Evolutionary conservation across 2,113 vertebrate genomes (phyloP).

Genomic region (Dendrocopos noguchii): DNA sequence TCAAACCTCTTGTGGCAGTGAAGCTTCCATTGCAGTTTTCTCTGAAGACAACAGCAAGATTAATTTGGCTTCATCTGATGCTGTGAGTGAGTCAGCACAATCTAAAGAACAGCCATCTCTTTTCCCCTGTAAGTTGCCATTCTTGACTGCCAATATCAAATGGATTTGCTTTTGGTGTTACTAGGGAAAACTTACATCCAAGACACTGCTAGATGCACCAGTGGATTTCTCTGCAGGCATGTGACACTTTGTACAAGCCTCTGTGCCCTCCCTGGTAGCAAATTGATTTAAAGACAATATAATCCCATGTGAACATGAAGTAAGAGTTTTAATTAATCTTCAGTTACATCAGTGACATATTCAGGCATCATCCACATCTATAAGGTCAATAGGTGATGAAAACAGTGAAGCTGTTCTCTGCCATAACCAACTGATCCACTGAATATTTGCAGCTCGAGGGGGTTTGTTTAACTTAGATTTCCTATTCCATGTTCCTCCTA

Average conservation of each 20-base stretch:
- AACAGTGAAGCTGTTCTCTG: background rate
- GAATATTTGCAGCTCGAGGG: background rate
- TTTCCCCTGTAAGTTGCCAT: constrained; percentile 70
- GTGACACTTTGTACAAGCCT: background rate
- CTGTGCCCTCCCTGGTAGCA: background rate
- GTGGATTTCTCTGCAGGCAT: background rate
- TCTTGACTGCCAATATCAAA: background rate
- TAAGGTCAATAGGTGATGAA: background rate
- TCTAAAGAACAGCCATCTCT: constrained; percentile 48
- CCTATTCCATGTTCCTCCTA: background rate
- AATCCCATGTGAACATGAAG: background rate
- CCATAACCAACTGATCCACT: background rate
- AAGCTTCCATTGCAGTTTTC: constrained; percentile 42
- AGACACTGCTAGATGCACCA: background rate
- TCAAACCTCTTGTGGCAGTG: constrained; percentile 64
- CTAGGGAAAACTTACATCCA: background rate
- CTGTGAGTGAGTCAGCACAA: constrained; percentile 22
- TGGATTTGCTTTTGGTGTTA: background rate
- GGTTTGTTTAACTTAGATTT: background rate
- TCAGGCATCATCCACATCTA: background rate
- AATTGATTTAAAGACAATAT: background rate
- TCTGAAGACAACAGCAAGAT: constrained; percentile 50
- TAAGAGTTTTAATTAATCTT: background rate
- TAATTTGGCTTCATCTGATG: background rate
- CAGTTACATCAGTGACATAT: background rate